Base-by-base conservation (phyloP, 1,140 invertebrate species). In the Aphaenogaster floridana region DNA sequence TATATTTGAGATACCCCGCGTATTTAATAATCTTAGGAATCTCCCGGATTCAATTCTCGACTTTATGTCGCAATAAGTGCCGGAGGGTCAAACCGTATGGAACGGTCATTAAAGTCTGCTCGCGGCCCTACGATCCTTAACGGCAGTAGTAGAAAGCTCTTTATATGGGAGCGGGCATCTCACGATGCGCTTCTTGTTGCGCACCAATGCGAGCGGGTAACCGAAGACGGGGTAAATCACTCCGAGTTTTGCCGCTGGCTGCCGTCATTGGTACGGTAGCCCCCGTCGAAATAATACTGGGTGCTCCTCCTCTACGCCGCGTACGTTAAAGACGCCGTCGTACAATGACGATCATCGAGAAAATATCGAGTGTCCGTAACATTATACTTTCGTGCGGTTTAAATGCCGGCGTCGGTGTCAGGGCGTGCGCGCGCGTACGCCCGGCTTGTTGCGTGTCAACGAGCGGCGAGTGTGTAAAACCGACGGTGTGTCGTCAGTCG, bases 281-380 rank as follows among this genome's bases (percentile, higher is more conserved):
- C 59, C 36, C 45, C 50, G 52, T 45, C 78, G 76, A 59, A 87
- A 90, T 86, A 89, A 90, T 86, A 71, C 79, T 45, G 15, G 78
- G 54, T 13, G 86, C 79, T 72, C 81, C 59, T 69, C 85, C 50
- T 28, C 63, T 76, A 50, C 52, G 88, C 63, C 48, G 42, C 34
- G 42, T 68, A 71, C 89, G 87, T 91, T 92, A 90, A 92, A 94
- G 90, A 92, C 68, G 83, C 54, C 87, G 57, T 36, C 77, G 89
- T 87, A 94, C 94, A 95, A 95, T 95, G 92, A 94, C 86, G 92
- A 94, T 95, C 94, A 94, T 94, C 91, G 93, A 91, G 91, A 94
- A 95, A 95, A 94, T 95, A 95, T 95, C 94, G 91, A 93, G 92
- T 95, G 92, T 95, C 94, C 88, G 94, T 94, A 95, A 95, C 93